Base-by-base conservation (phyloP, 2,113 vertebrate genomes). In the Psettodes erumei region DNA sequence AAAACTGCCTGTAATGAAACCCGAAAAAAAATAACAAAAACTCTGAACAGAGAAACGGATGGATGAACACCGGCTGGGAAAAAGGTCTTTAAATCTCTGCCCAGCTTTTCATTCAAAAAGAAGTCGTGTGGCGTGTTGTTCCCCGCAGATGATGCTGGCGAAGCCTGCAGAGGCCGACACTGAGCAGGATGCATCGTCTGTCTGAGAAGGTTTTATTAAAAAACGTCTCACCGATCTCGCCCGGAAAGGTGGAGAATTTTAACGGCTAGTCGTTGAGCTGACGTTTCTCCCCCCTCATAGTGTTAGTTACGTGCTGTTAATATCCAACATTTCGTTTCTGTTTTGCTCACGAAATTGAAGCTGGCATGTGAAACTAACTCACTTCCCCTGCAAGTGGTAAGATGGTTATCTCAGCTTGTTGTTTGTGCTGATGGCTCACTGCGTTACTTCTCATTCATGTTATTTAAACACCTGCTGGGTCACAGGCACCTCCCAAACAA, bases 191-290 rank as follows among this genome's bases (percentile, higher is more conserved):
- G 47, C 7, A 16, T 47, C 28, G 61, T 19, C 8, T 1, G 0
- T 56, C 32, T 50, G 10, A 66, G 13, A 53, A 79, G 66, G 58
- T 47, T 54, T 42, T 16, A 71, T 25, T 25, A 16, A 32, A 55
- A 19, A 56, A 45, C 18, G 8, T 18, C 28, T 37, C 47, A 51
- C 19, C 2, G n/a, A 25, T 30, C 12, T n/a, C 38, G 6, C 6
- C 18, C 48, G n/a, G 28, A 48, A 21, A 75, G 21, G 12, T 47
- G 45, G 18, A 1, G 4, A 45, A 18, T 45, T 66, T 19, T 45
- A n/a, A n/a, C n/a, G n/a, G n/a, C n/a, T n/a, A n/a, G n/a, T n/a
- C n/a, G n/a, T n/a, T n/a, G n/a, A n/a, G n/a, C n/a, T n/a, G n/a
- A n/a, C n/a, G n/a, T n/a, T n/a, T n/a, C n/a, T n/a, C n/a, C n/a